Percentiles rank a stretch among this genome's conserved stretches.
Evolutionary conservation across 1,140 invertebrate species (phyloP).

Genomic region (Probaryconus sp.): DNA sequence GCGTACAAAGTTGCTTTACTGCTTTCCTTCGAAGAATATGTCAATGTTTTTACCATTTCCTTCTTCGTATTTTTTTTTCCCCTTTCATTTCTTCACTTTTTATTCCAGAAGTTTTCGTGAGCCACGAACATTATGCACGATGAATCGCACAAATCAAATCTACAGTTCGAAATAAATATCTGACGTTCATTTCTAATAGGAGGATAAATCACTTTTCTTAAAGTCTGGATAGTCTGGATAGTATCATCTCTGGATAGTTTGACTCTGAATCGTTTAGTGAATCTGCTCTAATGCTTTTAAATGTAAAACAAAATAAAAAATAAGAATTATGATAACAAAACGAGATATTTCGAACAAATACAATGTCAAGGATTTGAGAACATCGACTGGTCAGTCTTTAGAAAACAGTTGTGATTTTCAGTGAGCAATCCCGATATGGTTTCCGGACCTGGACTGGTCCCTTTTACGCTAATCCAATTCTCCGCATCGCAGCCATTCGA

Average conservation of each 20-base stretch:
- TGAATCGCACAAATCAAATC: no score
- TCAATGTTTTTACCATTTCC: background rate
- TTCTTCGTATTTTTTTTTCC: constrained; percentile 9
- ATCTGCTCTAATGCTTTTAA: no score
- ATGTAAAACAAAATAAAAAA: no score
- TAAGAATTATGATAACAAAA: constrained; percentile 6
- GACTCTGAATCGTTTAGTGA: no score
- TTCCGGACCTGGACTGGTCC: constrained; percentile 57
- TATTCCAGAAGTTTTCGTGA: no score
- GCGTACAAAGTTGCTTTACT: constrained; percentile 27
- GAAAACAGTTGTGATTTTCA: constrained; percentile 59
- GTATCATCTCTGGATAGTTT: no score
- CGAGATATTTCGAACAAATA: background rate
- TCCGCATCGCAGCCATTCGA: constrained; percentile 58
- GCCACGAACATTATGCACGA: no score
- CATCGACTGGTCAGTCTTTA: constrained; percentile 19
- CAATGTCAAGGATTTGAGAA: no score
- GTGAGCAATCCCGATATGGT: constrained; percentile 63
- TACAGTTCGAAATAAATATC: no score
- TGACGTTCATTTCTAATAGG: no score
- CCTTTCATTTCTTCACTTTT: background rate
- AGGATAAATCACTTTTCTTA: no score
- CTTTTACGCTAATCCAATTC: constrained; percentile 65
- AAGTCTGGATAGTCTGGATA: no score
- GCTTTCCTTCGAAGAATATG: constrained; percentile 11